Evolutionary conservation across 2,888 invertebrate species (phyloP).

Genomic region (Cheilosia impressa): DNA sequence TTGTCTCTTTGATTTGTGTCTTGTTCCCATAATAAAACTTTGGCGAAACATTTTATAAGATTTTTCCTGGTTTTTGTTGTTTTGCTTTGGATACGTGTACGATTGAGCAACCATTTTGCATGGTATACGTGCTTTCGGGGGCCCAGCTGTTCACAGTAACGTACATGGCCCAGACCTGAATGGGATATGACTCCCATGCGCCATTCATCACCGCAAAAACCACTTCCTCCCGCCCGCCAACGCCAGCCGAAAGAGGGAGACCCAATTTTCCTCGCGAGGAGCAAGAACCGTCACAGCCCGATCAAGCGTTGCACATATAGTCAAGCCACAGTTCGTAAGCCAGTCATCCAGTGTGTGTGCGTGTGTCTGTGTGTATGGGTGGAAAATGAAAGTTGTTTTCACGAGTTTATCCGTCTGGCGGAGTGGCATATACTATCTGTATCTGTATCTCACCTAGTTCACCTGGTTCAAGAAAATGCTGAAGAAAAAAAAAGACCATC

Average conservation of each 20-base stretch:
- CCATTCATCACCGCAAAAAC: slow-evolving; percentile 65
- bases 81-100: slow-evolving; percentile 28
- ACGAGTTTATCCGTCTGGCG: slow-evolving; percentile 69
- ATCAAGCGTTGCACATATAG: slow-evolving; percentile 58
- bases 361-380: slow-evolving; percentile 32
- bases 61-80: slow-evolving; percentile 51
- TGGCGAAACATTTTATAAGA: slow-evolving; percentile 58
- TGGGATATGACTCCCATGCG: slow-evolving; percentile 63
- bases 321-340: slow-evolving; percentile 14
- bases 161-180: slow-evolving; percentile 73
- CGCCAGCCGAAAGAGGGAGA: slow-evolving; percentile 27
- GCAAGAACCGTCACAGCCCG: slow-evolving; percentile 62
- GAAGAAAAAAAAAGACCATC: slow-evolving; percentile 8
- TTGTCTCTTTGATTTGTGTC: slow-evolving; percentile 73
- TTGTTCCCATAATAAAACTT: slow-evolving; percentile 73
- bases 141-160: slow-evolving; percentile 67
- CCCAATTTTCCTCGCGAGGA: slow-evolving; percentile 64
- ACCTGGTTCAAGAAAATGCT: slow-evolving; percentile 56
- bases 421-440: slow-evolving; percentile 62
- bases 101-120: slow-evolving; percentile 59
- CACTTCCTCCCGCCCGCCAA: slow-evolving; percentile 60
- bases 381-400: slow-evolving; percentile 76
- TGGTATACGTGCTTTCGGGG: slow-evolving; percentile 31
- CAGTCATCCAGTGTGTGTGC: slow-evolving; percentile 12
- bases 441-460: slow-evolving; percentile 73